phyloP scores from a whole-genome alignment of 2,113 vertebrate species.

The Odocoileus virginianus region DNA sequence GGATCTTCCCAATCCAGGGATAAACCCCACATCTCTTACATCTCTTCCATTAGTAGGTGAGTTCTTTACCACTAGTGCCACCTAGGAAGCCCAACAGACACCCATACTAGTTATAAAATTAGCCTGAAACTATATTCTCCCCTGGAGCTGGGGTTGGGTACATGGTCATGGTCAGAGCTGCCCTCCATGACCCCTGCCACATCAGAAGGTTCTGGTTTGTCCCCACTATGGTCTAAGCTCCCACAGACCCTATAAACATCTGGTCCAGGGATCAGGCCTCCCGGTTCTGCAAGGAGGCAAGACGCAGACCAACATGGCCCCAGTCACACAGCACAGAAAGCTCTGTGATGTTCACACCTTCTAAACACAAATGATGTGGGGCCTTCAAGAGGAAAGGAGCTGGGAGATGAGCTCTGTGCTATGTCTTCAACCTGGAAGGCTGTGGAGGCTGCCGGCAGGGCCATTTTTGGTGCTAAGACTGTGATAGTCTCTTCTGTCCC shows the following conservation, averaged over 20 bases:
- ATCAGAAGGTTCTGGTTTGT: background rate
- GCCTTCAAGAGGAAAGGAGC: background rate
- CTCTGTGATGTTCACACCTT: rapidly evolving
- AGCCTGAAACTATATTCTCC: background rate
- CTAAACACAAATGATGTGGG: background rate
- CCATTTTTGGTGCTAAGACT: background rate
- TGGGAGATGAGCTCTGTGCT: background rate
- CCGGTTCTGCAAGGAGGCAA: background rate
- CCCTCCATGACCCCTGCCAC: background rate
- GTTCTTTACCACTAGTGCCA: background rate
- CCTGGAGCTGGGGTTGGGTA: rapidly evolving
- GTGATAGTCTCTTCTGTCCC: background rate
- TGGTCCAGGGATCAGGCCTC: background rate
- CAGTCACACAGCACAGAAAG: too few relatives aligned
- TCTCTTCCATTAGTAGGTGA: background rate
- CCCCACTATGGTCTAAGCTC: background rate
- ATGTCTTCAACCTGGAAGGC: background rate
- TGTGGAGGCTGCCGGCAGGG: background rate
- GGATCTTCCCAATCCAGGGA: background rate
- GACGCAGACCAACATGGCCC: background rate
- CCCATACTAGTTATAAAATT: too few relatives aligned
- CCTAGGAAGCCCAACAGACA: background rate
- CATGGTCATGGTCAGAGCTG: background rate
- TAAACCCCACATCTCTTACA: background rate
- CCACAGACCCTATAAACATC: background rate